Base-by-base conservation (phyloP, 2,113 vertebrate genomes). In the Riparia riparia region DNA sequence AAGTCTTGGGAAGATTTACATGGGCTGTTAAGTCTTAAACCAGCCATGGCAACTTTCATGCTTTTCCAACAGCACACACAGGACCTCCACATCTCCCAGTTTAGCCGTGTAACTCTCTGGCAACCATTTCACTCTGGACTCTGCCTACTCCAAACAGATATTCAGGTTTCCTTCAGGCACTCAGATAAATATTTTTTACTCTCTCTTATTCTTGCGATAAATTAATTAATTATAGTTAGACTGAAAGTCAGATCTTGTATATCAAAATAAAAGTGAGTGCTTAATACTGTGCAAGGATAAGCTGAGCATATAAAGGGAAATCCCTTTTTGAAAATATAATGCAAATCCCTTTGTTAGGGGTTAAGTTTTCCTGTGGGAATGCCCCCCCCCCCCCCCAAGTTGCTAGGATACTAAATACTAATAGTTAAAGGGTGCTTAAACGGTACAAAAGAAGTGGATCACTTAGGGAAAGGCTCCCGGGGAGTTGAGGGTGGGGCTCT, bases 181-280 rank as follows among this genome's bases (percentile, higher is more conserved):
- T 69, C 24, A 13, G 49, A 60, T 31, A 90, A 73, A 26, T 29
- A 44, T 20, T 26, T 80, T 87, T 87, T 70, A 31, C 14, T 12
- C 4, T 88, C 39, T 79, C 81, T 89, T 90, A 85, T 83, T 78
- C 32, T 76, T 65, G 31, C 24, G 56, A 77, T 49, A 94, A 81
- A 89, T 20, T 44, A 45, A 20, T 41, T 64, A 70, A 66, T 24
- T 53, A 34, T 9, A 71, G 25, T 12, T 39, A 76, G 50, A n/a
- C n/a, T 66, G n/a, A 70, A 97, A 92, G 34, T 90, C 12, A 15
- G 32, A 71, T 70, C 12, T 63, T 80, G 34, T 18, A 41, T 51
- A 81, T 14, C 64, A 90, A 94, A 87, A 60, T 54, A 26, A 63
- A 64, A 57, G 12, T 14, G 6, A 20, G 11, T 37, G 71, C 16